Evolutionary conservation across 2,888 invertebrate species (phyloP), one percentile per base, ranked within the genome.

Genomic region (Hirtodrosophila histrioides): DNA sequence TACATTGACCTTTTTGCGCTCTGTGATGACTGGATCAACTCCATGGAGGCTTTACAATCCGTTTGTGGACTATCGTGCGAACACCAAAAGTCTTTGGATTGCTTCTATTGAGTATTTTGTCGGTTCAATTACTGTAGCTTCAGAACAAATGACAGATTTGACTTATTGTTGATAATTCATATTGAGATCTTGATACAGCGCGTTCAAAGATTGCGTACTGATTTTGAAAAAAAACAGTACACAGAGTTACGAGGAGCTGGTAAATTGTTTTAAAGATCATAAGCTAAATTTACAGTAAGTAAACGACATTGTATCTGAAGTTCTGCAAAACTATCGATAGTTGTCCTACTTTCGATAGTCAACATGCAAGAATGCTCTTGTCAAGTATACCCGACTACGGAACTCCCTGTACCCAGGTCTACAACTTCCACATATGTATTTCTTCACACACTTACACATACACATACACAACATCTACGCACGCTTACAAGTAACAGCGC

Each of bases 1-100:
- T 1, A 31, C 8, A 3, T 36, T 55, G 29, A 64, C 66, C 8
- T 76, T 40, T 33, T 2, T 70, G 0, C 69, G 62, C 10, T 65
- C 69, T 0, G n/a, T 40, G 0, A 0, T 67, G 0, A 64, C 24
- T 7, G 73, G 73, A 3, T 41, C 54, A 4, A 61, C 64, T 0
- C 66, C 66, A 3, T 76, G 76, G 76, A 54, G 65, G 10, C 12
- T 76, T 6, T 75, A 76, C 49, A 37, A 61, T 46, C 75, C 75
- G 0, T 33, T 72, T 10, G 9, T 75, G 11, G 54, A 75, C 27
- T 73, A 43, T 33, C 64, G 46, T 3, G 9, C 44, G 1, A 46
- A 44, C 4, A n/a, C n/a, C 3, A 6, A n/a, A 0, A 55, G 29
- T 3, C 56, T 75, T 31, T 72, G 61, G 68, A 6, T 49, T 3